phyloP scores from a whole-genome alignment of 2,888 invertebrate species.

The Ctena decussata region DNA sequence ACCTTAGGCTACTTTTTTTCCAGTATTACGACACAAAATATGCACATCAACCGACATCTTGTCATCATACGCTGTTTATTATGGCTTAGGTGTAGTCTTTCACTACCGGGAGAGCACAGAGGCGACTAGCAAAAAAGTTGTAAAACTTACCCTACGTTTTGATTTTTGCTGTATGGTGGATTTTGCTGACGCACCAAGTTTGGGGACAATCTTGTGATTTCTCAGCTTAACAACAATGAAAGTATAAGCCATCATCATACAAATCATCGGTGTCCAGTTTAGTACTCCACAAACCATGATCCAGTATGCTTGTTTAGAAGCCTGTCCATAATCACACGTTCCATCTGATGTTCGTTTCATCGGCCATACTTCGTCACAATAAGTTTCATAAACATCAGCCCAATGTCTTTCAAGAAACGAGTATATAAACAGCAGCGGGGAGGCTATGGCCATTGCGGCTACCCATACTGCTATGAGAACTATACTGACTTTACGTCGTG shows the following conservation, averaged over 20 bases:
- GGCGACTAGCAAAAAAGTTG: too few relatives aligned
- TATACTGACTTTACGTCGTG: slow-evolving; percentile 75
- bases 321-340: slow-evolving; percentile 74
- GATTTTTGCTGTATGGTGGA: slow-evolving; percentile 77
- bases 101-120: too few relatives aligned
- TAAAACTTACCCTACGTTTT: slow-evolving; percentile 71
- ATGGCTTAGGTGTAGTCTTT: too few relatives aligned
- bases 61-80: too few relatives aligned
- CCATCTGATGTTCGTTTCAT: slow-evolving; percentile 60
- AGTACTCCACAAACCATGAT: slow-evolving; percentile 78
- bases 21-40: too few relatives aligned
- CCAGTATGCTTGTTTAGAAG: slow-evolving; percentile 79
- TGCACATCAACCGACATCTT: too few relatives aligned
- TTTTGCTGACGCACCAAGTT: slow-evolving; percentile 69
- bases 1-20: too few relatives aligned
- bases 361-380: slow-evolving; percentile 81
- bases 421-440: slow-evolving; percentile 76
- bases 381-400: slow-evolving; percentile 78
- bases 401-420: slow-evolving; percentile 75
- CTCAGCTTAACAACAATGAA: slow-evolving; percentile 77
- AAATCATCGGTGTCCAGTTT: slow-evolving; percentile 83
- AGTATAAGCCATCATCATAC: slow-evolving; percentile 76
- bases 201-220: slow-evolving; percentile 74
- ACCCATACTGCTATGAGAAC: slow-evolving; percentile 75
- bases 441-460: slow-evolving; percentile 71